Evolutionary conservation across 2,888 invertebrate species (phyloP).

Genomic region (Scrobipalpa atriplicella): DNA sequence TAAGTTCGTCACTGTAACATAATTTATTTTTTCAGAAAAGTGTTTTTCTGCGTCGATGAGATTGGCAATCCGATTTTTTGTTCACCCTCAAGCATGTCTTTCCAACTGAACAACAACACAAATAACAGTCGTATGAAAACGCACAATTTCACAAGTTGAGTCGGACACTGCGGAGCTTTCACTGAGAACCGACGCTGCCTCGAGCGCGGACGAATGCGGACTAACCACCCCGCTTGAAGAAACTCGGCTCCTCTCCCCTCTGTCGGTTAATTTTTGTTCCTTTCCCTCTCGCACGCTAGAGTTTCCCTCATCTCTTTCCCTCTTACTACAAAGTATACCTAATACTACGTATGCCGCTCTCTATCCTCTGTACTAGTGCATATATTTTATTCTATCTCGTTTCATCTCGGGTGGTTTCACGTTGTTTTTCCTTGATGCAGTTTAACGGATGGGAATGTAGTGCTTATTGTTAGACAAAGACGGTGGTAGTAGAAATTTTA

Average conservation of each 20-base stretch:
- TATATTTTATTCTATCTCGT: conserved; percentile 83
- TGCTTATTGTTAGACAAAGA: conserved; percentile 83
- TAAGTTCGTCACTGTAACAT: conserved; percentile 43
- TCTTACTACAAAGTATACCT: conserved; percentile 68
- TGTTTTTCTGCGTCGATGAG: conserved; percentile 41
- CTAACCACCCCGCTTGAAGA: conserved; percentile 82
- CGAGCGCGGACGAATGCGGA: conserved; percentile 78
- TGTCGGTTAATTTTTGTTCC: conserved; percentile 76
- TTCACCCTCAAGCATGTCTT: conserved; percentile 42
- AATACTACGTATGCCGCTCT: conserved; percentile 78
- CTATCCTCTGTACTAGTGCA: conserved; percentile 80
- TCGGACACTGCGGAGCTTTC: conserved; percentile 56
- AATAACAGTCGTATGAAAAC: conserved; percentile 56
- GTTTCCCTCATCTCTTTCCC: conserved; percentile 69
- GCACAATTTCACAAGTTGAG: conserved; percentile 76
- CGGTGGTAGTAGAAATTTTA: conserved; percentile 78
- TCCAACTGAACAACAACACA: conserved; percentile 56
- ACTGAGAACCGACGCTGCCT: conserved; percentile 61
- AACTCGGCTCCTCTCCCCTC: conserved; percentile 80
- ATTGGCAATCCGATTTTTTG: conserved; percentile 46
- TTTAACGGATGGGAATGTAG: conserved; percentile 82
- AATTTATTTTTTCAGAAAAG: conserved; percentile 41
- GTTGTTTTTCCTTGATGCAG: conserved; percentile 83
- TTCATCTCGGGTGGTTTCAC: conserved; percentile 80
- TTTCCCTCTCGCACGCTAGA: conserved; percentile 69